Evolutionary conservation across 2,888 invertebrate species (phyloP), one percentile per base, ranked within the genome.

Genomic region (Phaonia tiefii): DNA sequence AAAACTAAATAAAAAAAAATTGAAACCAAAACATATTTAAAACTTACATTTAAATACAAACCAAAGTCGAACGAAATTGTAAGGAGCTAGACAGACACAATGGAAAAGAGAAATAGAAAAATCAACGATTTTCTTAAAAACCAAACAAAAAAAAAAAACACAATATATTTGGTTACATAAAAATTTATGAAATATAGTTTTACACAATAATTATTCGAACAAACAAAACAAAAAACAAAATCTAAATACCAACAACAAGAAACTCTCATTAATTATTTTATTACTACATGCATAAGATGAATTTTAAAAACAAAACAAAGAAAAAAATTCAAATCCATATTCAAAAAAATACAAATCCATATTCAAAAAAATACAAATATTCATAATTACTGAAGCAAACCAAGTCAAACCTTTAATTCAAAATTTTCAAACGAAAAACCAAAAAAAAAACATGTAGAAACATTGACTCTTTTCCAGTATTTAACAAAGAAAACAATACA

Each of bases 1-100:
- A 83, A 82, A 82, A 84, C 83, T 81, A 76, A 82, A 51, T 63
- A 49, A 31, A 44, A 65, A 70, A 70, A 66, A 54, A 72, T 46
- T 39, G 17, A 74, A 84, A 75, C 66, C 49, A 73, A 70, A 67
- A 60, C n/a, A n/a, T n/a, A n/a, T 54, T 37, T 58, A 44, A 67
- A 42, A 46, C 26, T 26, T 54, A 56, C 58, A 46, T 17, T 54
- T 42, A 49, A 17, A 31, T 8, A 8, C 20, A 67, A 80, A 76
- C 75, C 79, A 76, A 71, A 76, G 79, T 83, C 78, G 79, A 82
- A 81, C 75, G 70, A 76, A 73, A 78, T 60, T 51, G 31, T 31
- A 31, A 8, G 31, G 39, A 54, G 75, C 37, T 54, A 82, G 17
- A 42, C 67, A 74, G 17, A 49, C 20, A 20, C 10, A 39, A 63